These are phyloP conservation scores for Caenorhabditis sp. DNA, from an alignment of 2,888 invertebrate genomes.

Conservation along the genomic window DNA sequence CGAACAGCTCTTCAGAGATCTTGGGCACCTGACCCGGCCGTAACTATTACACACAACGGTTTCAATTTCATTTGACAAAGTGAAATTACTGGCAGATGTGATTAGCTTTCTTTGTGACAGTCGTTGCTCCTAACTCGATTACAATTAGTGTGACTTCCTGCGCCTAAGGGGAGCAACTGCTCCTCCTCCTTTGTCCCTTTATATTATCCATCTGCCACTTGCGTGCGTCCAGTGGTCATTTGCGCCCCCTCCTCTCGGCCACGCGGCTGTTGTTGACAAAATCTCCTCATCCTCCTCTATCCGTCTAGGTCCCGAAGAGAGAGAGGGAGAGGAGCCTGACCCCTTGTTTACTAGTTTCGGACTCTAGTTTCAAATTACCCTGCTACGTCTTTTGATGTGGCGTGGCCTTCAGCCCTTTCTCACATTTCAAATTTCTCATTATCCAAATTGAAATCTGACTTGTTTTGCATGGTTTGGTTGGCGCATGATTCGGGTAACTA, in stretches of 20 bases:
- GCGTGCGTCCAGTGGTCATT: background rate
- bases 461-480: no score
- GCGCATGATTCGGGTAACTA: background rate
- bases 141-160: no score
- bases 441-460: constrained; percentile 3
- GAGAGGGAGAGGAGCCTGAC: no score
- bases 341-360: no score
- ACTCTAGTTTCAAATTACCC: no score
- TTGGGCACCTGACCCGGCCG: background rate
- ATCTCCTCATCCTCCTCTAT: background rate
- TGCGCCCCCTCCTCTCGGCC: background rate
- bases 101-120: background rate
- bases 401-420: no score
- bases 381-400: no score
- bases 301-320: no score
- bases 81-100: background rate
- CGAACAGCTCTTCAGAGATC: no score
- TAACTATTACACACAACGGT: constrained; percentile 2
- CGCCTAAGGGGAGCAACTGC: no score
- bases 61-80: background rate
- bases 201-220: constrained; percentile 8
- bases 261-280: constrained; percentile 18
- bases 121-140: no score
- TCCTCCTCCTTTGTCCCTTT: no score
- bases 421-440: background rate